Percentiles rank a stretch among this genome's conserved stretches.
These are phyloP conservation scores for Neodon shergylaensis DNA, from an alignment of 2,113 vertebrate species.

Conservation along the genomic window DNA sequence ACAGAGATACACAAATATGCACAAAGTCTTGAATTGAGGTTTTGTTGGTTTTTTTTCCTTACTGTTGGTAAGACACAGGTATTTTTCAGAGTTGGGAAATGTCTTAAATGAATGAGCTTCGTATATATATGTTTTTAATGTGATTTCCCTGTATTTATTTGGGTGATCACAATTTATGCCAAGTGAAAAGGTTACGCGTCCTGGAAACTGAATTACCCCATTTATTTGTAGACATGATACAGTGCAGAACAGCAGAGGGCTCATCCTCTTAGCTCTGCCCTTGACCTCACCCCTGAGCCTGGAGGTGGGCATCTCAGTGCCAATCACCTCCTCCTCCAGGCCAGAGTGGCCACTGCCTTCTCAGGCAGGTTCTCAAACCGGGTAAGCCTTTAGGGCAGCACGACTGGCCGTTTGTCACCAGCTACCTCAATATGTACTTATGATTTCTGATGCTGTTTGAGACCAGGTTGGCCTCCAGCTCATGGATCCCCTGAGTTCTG, in stretches of 20 bases:
- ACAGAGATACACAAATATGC: neutral
- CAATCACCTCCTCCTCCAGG: neutral
- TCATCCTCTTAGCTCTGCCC: constrained; percentile 65
- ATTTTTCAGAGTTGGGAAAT: constrained; percentile 76
- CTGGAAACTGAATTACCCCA: constrained; percentile 77
- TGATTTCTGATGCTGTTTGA: neutral
- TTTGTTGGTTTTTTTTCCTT: no score
- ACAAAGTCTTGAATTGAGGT: neutral
- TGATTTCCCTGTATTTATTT: constrained; percentile 84
- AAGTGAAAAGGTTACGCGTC: constrained; percentile 81
- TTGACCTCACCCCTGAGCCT: constrained; percentile 80
- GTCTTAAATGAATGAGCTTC: constrained; percentile 71
- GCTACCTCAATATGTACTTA: neutral
- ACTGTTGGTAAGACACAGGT: neutral
- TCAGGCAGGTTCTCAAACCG: neutral
- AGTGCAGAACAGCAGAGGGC: constrained; percentile 79
- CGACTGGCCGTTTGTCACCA: accelerated
- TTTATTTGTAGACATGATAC: constrained; percentile 78
- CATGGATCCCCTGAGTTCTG: neutral
- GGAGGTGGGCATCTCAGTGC: neutral
- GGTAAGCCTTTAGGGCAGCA: accelerated
- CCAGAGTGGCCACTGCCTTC: neutral
- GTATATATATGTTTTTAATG: constrained; percentile 73
- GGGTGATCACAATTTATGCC: constrained; percentile 83
- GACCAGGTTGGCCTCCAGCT: neutral